Evolutionary conservation across 2,888 invertebrate species (phyloP), one percentile per base, ranked within the genome.

Genomic region (Aphidoletes aphidimyza): DNA sequence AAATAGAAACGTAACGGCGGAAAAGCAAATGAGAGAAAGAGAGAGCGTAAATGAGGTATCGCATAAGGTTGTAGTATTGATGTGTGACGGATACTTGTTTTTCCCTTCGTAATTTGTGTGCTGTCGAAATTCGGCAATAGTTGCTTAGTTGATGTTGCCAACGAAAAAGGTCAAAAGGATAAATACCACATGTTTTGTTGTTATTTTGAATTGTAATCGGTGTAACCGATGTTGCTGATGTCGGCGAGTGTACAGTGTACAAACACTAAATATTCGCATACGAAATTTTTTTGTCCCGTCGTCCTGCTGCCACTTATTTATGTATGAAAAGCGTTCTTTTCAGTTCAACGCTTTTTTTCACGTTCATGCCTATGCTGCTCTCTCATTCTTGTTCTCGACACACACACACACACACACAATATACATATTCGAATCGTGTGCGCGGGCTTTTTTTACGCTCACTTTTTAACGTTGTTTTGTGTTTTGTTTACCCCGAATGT

Each of bases 201-300:
- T 81, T 81, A 81, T 81, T 81, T 81, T 81, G 78, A 36, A 78
- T 78, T 78, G 81, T 81, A 81, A 81, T 81, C 81, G 37, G 81
- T 81, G 81, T 81, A 81, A 81, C 81, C 39, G 81, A 81, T 81
- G 81, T 81, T 36, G n/a, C 9, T 81, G 81, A 81, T 81, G 81
- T 81, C 14, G 69, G 17, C 8, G 26, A n/a, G 69, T 69, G 69
- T 69, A 69, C 26, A 69, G 14, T 69, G 30, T 69, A 30, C 54
- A 26, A 3, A 11, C n/a, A n/a, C n/a, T n/a, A n/a, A n/a, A n/a
- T n/a, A n/a, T n/a, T n/a, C n/a, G n/a, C 22, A 26, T 8, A 26
- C 54, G 5, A 54, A 30, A 9, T 39, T 39, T 39, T 39, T 39
- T 39, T n/a, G n/a, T 81, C 37, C n/a, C 81, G 81, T 81, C n/a